Evolutionary conservation across 92 coral and sea anemone genomes (phyloP).

Genomic region (Pocillopora grandis): DNA sequence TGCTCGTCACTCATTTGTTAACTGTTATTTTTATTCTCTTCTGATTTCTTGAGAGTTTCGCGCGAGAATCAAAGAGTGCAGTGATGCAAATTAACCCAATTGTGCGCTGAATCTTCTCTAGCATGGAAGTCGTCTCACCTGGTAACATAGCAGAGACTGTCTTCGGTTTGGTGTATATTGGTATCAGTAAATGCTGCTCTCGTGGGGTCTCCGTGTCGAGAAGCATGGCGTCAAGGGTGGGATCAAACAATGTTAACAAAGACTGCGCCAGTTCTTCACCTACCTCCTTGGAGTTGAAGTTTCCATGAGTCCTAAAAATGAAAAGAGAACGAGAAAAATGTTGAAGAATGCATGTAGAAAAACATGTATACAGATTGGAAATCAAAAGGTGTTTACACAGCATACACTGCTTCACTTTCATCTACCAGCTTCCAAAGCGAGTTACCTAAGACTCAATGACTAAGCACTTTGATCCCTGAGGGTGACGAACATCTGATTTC

Average conservation of each 20-base stretch:
- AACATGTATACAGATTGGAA: too few relatives aligned
- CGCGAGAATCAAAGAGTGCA: too few relatives aligned
- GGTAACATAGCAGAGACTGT: slow-evolving; percentile 77
- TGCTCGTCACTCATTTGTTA: too few relatives aligned
- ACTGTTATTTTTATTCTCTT: too few relatives aligned
- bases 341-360: background rate
- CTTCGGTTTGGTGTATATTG: slow-evolving; percentile 89
- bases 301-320: slow-evolving; percentile 83
- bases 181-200: slow-evolving; percentile 76
- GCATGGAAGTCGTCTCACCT: slow-evolving; percentile 17
- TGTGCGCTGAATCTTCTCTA: too few relatives aligned
- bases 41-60: too few relatives aligned
- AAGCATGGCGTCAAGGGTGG: slow-evolving; percentile 82
- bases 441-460: too few relatives aligned
- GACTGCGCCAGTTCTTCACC: slow-evolving; percentile 91
- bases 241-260: slow-evolving; percentile 88
- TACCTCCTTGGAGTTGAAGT: slow-evolving; percentile 92
- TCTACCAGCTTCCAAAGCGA: too few relatives aligned
- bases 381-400: too few relatives aligned
- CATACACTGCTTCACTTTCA: too few relatives aligned
- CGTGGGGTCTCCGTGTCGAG: slow-evolving; percentile 62
- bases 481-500: too few relatives aligned
- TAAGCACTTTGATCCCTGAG: too few relatives aligned
- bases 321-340: background rate
- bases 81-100: background rate